Evolutionary conservation across 64 coral and sea anemone species (phyloP).

Genomic region (Dendrophyllia cribrosa): DNA sequence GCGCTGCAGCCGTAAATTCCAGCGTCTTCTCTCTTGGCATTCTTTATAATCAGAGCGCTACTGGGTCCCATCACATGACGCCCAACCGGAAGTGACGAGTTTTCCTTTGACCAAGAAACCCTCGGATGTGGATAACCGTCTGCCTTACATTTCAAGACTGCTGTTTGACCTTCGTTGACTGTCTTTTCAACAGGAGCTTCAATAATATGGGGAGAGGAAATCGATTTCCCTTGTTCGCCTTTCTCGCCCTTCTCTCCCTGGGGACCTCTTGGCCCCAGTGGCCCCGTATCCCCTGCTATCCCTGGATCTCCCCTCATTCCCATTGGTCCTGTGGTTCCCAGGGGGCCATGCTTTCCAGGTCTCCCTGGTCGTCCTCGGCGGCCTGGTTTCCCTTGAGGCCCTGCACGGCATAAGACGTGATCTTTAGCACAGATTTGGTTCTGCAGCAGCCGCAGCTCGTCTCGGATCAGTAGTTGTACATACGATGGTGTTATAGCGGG

Average conservation of each 20-base stretch:
- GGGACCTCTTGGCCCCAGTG: not conserved
- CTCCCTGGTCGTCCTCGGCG: too few species aligned
- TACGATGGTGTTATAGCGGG: too few species aligned
- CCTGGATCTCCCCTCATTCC: slow-evolving; percentile 1
- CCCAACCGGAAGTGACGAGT: not conserved
- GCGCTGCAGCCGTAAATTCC: slow-evolving; percentile 54
- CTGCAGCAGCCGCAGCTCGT: too few species aligned
- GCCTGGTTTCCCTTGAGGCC: too few species aligned
- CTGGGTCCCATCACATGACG: not conserved
- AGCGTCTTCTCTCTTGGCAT: not conserved
- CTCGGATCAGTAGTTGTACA: too few species aligned
- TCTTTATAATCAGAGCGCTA: slow-evolving; percentile 13
- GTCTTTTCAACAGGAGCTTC: not conserved
- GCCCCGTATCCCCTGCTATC: not conserved
- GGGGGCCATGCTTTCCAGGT: not conserved
- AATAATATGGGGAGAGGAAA: not conserved
- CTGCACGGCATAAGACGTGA: too few species aligned
- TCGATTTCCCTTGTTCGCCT: not conserved
- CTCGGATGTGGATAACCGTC: slow-evolving; percentile 43
- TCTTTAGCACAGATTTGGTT: too few species aligned
- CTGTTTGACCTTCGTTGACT: slow-evolving; percentile 16
- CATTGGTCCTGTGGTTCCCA: not conserved
- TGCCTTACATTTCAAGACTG: slow-evolving; percentile 6
- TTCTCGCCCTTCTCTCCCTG: slow-evolving; percentile 14
- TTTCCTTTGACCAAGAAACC: slow-evolving; percentile 27